Evolutionary conservation across 2,113 vertebrate species (phyloP), one percentile per base, ranked within the genome.

Genomic region (Deroptyus accipitrinus): DNA sequence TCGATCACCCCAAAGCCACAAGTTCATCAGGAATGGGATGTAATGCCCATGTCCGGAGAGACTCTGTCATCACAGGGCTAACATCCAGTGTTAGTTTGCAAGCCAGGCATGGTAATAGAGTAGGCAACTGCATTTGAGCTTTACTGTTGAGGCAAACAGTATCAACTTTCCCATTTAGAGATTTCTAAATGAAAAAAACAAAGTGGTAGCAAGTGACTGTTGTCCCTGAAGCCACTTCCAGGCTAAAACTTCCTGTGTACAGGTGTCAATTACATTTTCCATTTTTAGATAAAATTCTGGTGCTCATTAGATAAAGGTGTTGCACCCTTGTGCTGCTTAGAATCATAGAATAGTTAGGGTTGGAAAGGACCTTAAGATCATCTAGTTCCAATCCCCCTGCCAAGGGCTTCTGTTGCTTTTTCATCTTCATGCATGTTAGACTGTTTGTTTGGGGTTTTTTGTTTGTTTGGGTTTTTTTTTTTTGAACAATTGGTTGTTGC

Each of bases 401-500:
- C 44, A 19, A 8, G 44, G 44, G 44, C 44, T 89, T 75, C 23
- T 33, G 19, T 49, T 75, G 69, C 42, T 82, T 92, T 95, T 89
- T 24, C 20, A 13, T 84, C 17, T 70, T 79, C 14, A 3, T 30
- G 12, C 30, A 2, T 79, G 35, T 66, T 73, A 49, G 20, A 17
- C 42, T 62, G 14, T 2, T 3, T 9, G 5, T 2, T 3, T 9
- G 4, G 3, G 2, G 1, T 51, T 74, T 18, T 46, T 55, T 28
- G 9, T 52, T 55, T 55, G 17, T 2, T 31, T 55, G 42, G 42
- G 17, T 9, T n/a, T 57, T 33, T 3, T 5, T 39, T 69, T 18
- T 42, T 63, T 67, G 4, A 69, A 24, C 17, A 73, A 33, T 46
- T 76, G 57, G 17, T 46, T 19, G 19, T 69, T 90, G 37, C 35